Evolutionary conservation across 1,140 invertebrate species (phyloP), one percentile per base, ranked within the genome.

Genomic region (Eciton burchellii): DNA sequence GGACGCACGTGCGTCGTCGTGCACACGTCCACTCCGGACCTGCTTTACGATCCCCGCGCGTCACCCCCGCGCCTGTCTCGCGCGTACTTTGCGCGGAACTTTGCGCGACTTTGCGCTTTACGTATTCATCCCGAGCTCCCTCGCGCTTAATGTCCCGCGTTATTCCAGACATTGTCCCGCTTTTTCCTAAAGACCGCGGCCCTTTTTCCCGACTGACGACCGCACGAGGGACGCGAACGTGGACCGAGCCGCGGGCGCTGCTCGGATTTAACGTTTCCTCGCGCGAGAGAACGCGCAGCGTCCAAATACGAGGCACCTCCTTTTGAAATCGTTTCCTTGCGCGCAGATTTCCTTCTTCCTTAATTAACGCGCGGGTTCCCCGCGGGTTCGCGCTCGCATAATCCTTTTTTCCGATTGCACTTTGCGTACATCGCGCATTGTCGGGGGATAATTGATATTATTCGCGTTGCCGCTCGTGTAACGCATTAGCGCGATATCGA

Each of bases 111-210:
- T 90, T 89, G 63, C n/a, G n/a, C 81, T 90, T 90, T 90, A 90
- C 90, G 90, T 90, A 90, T 90, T 90, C 89, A 87, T 85, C 81
- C 71, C 72, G 72, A 81, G 35, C 63, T 77, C 60, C 79, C 82
- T n/a, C 83, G 82, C 87, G 84, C 84, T 90, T 89, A 90, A 90
- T 88, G 90, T 90, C 87, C 88, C 68, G 72, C 83, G 85, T 89
- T 90, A 89, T 88, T 85, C 86, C 82, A 88, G 88, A 90, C 86
- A 85, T 73, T 86, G 84, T 85, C 88, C 85, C 81, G 88, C 86
- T 88, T 84, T 90, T 90, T n/a, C n/a, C n/a, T 90, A 84, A 89
- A 73, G 86, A 88, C 65, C 11, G 43, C 26, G 14, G n/a, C 8
- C 72, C 82, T 72, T 87, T 79, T 85, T 45, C 59, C 56, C 12